Percentiles rank a stretch among this genome's conserved stretches.
Conservation (phyloP, 2,797 vertebrate species). For the Ctenosaura bakeri region DNA sequence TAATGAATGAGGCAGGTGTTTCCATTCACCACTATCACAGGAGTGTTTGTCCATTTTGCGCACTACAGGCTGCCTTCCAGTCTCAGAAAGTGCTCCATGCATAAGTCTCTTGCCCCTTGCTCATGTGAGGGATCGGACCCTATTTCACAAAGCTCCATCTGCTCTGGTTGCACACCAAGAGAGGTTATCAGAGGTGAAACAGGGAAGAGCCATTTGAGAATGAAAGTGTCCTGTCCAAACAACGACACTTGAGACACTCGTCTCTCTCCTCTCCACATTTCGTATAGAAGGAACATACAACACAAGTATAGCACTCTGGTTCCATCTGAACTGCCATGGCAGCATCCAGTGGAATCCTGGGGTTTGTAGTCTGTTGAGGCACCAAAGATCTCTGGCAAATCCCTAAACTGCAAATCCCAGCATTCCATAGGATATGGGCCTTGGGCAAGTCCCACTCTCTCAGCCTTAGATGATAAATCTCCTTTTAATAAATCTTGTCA, state of each 20-base stretch:
- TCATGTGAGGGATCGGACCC: neutral
- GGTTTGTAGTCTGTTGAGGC: neutral
- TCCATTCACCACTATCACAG: neutral
- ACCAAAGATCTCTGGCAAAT: too few relatives aligned
- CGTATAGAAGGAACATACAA: neutral
- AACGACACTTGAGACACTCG: neutral
- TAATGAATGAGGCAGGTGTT: conserved; percentile 23
- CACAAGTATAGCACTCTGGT: too few relatives aligned
- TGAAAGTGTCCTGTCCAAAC: neutral
- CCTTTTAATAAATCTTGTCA: too few relatives aligned
- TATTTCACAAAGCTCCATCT: neutral
- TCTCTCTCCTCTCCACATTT: neutral
- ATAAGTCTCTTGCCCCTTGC: neutral
- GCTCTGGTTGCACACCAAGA: neutral
- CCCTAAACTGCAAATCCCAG: neutral
- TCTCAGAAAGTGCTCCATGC: neutral
- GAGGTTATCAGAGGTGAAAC: neutral
- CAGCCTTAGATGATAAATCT: too few relatives aligned
- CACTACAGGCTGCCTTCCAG: neutral
- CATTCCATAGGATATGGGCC: neutral
- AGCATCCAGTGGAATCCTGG: too few relatives aligned
- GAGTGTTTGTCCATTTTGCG: neutral
- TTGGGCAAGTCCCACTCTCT: too few relatives aligned
- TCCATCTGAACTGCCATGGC: too few relatives aligned
- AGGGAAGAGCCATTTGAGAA: neutral